Conservation (phyloP, 2,797 vertebrate species). For the Fringilla coelebs region DNA sequence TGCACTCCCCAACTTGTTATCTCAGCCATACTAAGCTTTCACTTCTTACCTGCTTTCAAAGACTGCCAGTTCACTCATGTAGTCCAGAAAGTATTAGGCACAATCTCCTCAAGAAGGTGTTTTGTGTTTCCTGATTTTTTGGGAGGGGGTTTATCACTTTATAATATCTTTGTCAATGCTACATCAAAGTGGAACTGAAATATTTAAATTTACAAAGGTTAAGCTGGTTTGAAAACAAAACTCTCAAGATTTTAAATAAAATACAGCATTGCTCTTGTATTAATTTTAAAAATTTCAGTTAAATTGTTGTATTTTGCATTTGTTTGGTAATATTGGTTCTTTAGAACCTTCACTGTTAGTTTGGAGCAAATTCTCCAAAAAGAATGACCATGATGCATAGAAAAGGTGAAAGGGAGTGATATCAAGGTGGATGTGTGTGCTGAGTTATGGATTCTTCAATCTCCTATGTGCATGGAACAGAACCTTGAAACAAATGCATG, state of each 20-base stretch:
- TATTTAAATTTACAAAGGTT: background rate
- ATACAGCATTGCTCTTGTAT: background rate
- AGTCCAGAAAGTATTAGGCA: constrained; percentile 58
- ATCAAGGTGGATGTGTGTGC: background rate
- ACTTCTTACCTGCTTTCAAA: constrained; percentile 74
- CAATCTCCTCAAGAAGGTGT: constrained; percentile 67
- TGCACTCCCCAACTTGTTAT: constrained; percentile 72
- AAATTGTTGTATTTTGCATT: background rate
- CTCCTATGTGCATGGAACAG: background rate
- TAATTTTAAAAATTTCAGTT: background rate
- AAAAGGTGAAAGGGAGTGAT: background rate
- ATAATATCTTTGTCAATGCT: background rate
- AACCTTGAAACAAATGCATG: background rate
- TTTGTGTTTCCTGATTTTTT: constrained; percentile 59
- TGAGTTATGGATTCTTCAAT: background rate
- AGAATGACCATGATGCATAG: background rate
- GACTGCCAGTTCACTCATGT: constrained; percentile 64
- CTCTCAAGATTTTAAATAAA: background rate
- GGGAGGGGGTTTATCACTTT: background rate
- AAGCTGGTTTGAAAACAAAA: background rate
- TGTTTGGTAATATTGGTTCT: background rate
- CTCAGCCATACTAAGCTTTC: constrained; percentile 72
- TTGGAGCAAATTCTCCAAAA: background rate
- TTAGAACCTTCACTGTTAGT: background rate
- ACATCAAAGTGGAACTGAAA: background rate